phyloP scores from a whole-genome alignment of 2,888 invertebrate species.

The Hoplodrina blanda region DNA sequence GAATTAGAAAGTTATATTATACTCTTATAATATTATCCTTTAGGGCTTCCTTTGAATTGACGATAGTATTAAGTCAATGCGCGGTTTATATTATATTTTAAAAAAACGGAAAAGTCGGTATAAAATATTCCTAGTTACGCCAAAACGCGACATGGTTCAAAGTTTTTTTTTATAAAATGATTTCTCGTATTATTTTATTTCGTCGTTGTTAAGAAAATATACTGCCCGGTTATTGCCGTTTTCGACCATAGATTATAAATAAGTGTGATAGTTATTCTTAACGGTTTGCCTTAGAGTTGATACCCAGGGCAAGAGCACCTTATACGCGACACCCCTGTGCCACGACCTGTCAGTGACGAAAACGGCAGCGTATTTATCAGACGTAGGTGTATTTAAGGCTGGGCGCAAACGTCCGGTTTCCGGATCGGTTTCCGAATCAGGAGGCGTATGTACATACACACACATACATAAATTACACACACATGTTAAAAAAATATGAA shows the following conservation, averaged over 20 bases:
- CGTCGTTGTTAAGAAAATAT: slow-evolving; percentile 65
- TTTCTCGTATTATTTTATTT: slow-evolving; percentile 44
- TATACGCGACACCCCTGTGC: too few species aligned
- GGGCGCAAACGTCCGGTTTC: too few species aligned
- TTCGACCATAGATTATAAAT: slow-evolving; percentile 60
- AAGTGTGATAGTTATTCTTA: slow-evolving; percentile 58
- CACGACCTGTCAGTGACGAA: too few species aligned
- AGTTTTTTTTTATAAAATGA: slow-evolving; percentile 29
- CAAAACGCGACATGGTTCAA: slow-evolving; percentile 29
- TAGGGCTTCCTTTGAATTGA: slow-evolving; percentile 38
- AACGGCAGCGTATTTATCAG: too few species aligned
- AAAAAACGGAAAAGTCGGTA: not conserved
- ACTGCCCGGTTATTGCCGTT: slow-evolving; percentile 71
- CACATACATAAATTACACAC: too few species aligned
- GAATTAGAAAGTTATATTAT: not conserved
- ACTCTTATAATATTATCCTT: slow-evolving; percentile 15
- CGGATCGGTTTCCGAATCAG: too few species aligned
- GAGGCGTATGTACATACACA: too few species aligned
- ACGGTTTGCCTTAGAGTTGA: slow-evolving; percentile 55
- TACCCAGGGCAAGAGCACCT: slow-evolving; percentile 15
- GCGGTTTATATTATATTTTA: not conserved
- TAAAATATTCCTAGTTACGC: slow-evolving; percentile 50
- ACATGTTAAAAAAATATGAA: too few species aligned
- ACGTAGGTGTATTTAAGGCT: too few species aligned
- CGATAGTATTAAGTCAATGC: slow-evolving; percentile 6